Evolutionary conservation across 2,888 invertebrate species (phyloP).

Genomic region (Scrobipalpa atriplicella): DNA sequence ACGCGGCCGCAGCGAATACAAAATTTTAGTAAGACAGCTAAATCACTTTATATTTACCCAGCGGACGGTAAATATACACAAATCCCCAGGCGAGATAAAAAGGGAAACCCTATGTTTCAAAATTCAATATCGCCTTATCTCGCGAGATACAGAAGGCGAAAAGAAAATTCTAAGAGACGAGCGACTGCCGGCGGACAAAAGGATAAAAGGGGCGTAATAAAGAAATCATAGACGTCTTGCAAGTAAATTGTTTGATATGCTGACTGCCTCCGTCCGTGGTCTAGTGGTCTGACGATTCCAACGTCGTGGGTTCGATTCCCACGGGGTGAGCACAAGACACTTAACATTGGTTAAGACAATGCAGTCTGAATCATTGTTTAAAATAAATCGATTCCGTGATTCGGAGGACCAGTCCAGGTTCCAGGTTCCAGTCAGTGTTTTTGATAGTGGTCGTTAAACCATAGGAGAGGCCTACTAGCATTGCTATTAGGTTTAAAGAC

Average conservation of each 20-base stretch:
- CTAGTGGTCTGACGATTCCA: too few relatives aligned
- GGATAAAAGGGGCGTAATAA: slow-evolving; percentile 67
- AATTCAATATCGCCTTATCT: slow-evolving; percentile 74
- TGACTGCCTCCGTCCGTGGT: slow-evolving; percentile 41
- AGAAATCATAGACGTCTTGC: slow-evolving; percentile 70
- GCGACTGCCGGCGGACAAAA: slow-evolving; percentile 57
- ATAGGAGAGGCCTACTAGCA: too few relatives aligned
- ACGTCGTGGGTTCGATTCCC: too few relatives aligned
- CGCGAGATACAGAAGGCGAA: slow-evolving; percentile 55
- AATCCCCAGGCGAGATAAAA: slow-evolving; percentile 60
- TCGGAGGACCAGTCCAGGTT: too few relatives aligned
- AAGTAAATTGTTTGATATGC: slow-evolving; percentile 72
- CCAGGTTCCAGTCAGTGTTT: too few relatives aligned
- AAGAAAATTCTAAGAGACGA: slow-evolving; percentile 57
- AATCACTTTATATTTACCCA: slow-evolving; percentile 56
- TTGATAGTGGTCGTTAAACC: too few relatives aligned
- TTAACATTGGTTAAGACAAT: too few relatives aligned
- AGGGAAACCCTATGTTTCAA: slow-evolving; percentile 69
- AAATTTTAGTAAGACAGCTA: slow-evolving; percentile 62
- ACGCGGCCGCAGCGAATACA: slow-evolving; percentile 50
- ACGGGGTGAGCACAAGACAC: too few relatives aligned
- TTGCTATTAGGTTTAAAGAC: too few relatives aligned
- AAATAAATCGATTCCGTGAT: too few relatives aligned
- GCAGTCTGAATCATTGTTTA: too few relatives aligned
- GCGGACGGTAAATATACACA: slow-evolving; percentile 56